Percentiles rank a stretch among this genome's conserved stretches.
These are phyloP conservation scores for Oreonectes daqikongensis DNA, from an alignment of 2,797 vertebrate species.

Conservation along the genomic window DNA sequence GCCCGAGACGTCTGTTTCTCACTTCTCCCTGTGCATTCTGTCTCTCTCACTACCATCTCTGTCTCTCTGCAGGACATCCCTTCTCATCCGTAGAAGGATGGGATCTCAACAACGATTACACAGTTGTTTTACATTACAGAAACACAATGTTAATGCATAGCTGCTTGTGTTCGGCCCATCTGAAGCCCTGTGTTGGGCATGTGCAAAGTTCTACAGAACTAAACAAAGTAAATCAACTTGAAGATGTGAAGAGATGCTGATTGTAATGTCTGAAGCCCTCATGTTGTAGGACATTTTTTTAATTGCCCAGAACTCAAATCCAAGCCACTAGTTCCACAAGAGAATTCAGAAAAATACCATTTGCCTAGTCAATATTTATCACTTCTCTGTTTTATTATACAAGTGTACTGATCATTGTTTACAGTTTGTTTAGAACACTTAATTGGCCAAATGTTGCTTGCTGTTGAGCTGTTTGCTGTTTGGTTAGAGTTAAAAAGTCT, in stretches of 20 bases:
- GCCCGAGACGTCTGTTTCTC: slow-evolving; percentile 53
- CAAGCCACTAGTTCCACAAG: slow-evolving; percentile 71
- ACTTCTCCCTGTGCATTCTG: slow-evolving; percentile 38
- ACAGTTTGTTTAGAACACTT: slow-evolving; percentile 22
- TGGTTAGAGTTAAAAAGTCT: slow-evolving; percentile 31
- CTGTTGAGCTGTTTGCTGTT: slow-evolving; percentile 16
- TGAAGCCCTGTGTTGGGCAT: slow-evolving; percentile 16
- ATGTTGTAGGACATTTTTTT: slow-evolving; percentile 44
- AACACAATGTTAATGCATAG: neutral
- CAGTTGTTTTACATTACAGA: slow-evolving; percentile 6
- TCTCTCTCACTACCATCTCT: slow-evolving; percentile 53
- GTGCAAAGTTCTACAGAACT: slow-evolving; percentile 6
- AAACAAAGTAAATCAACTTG: neutral
- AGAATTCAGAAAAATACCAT: slow-evolving; percentile 37
- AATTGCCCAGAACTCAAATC: slow-evolving; percentile 75
- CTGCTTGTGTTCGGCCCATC: slow-evolving; percentile 12
- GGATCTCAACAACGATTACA: neutral
- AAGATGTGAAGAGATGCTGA: slow-evolving; percentile 23
- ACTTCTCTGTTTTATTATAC: slow-evolving; percentile 53
- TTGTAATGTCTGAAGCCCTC: slow-evolving; percentile 20
- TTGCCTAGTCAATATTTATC: slow-evolving; percentile 56
- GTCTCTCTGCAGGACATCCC: slow-evolving; percentile 57
- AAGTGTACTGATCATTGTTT: slow-evolving; percentile 47
- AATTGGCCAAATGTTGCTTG: slow-evolving; percentile 35
- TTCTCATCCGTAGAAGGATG: slow-evolving; percentile 6